Evolutionary conservation across 2,113 vertebrate species (phyloP), one percentile per base, ranked within the genome.

Genomic region (Manacus vitellinus): DNA sequence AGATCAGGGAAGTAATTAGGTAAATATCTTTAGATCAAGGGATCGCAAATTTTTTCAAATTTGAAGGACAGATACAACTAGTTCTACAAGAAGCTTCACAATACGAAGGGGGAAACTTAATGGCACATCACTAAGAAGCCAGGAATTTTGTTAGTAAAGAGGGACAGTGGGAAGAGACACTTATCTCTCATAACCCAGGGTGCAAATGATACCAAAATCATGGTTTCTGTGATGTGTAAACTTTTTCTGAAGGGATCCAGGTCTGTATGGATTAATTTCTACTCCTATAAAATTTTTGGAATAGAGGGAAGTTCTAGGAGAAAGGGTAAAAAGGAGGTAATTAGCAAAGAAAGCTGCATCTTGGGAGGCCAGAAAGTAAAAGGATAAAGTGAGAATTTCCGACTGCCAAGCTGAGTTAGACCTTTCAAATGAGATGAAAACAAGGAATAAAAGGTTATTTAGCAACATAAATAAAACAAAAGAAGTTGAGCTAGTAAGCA

Each of bases 381-480:
- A 17, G 16, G 25, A 41, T 90, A 47, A 92, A 90, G 24, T 76
- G 24, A 68, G 20, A 85, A 58, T 51, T 94, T 75, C 43, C 43
- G 76, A 63, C 79, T 92, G 37, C 77, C 67, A 93, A 56, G 20
- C 63, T 70, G 51, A 85, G 75, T 88, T 88, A 85, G 41, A 85
- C 54, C 25, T 88, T 70, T 28, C 63, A 93, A 74, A 77, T 67
- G 79, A 94, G 88, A 96, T 71, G 9, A 83, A 90, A 95, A 86
- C 41, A 94, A 85, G 59, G 28, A 70, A 51, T 73, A 83, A 92
- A 88, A 85, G 4, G 20, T 65, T 90, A 79, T 95, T 94, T 85
- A 61, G 22, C 56, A 85, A 37, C 30, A 77, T 73, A 93, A 93
- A 85, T 85, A 58, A 88, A 90, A 68, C n/a, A 78, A 76, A 89